These are phyloP conservation scores for Apostichopus parvimensis DNA, from an alignment of 35 echinoderm and acorn worm species.

Conservation along the genomic window DNA sequence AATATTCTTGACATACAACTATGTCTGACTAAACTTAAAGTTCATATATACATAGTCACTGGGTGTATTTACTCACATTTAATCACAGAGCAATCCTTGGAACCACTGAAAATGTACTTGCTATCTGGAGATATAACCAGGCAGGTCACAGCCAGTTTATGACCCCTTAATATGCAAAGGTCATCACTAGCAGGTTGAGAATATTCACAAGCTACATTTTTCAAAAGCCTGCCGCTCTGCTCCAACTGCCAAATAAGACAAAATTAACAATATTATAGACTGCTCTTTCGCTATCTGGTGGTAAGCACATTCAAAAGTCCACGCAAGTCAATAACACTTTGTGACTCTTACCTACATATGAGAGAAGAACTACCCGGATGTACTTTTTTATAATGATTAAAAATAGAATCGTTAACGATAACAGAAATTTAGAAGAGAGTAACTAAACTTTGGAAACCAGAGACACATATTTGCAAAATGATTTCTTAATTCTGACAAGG, in stretches of 20 bases:
- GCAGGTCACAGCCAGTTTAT: slow-evolving; percentile 89
- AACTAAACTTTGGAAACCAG: no score
- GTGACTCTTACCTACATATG: neutral
- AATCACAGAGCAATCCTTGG: slow-evolving; percentile 95
- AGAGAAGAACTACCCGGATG: neutral
- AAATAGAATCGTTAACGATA: neutral
- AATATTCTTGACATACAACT: no score
- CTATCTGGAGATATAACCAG: slow-evolving; percentile 88
- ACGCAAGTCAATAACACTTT: neutral
- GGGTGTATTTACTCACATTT: slow-evolving; percentile 80
- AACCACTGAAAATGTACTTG: slow-evolving; percentile 83
- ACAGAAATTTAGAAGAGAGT: neutral
- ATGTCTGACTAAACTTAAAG: no score
- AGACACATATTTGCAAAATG: no score
- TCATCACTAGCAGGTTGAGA: slow-evolving; percentile 59
- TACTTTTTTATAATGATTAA: no score
- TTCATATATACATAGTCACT: no score
- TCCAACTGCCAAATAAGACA: slow-evolving; percentile 67
- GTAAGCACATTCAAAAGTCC: no score
- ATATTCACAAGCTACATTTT: slow-evolving; percentile 73
- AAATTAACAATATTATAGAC: neutral
- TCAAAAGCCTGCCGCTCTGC: slow-evolving; percentile 83
- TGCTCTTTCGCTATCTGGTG: neutral
- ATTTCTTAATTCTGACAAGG: no score
- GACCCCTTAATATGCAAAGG: slow-evolving; percentile 82